Base-by-base conservation (phyloP, 2,113 vertebrate species). In the Bothrops jararaca region DNA sequence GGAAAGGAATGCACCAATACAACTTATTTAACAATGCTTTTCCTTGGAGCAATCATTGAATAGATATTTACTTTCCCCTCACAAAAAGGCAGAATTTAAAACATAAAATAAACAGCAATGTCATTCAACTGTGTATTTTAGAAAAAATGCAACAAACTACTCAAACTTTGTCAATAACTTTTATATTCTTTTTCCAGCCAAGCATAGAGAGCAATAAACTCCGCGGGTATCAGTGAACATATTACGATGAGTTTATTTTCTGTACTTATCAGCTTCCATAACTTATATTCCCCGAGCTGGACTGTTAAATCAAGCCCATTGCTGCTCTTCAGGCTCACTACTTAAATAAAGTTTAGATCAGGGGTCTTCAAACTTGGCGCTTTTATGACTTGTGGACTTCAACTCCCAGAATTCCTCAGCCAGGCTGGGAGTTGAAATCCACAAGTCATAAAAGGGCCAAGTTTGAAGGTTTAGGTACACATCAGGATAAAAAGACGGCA, bases 71-170 rank as follows among this genome's bases (percentile, higher is more conserved):
- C 39, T 18, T 39, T 57, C 26, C 23, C 57, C 29, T 22, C 29
- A 74, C 90, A 0, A 1, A 90, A 93, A 39, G 3, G 5, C 85
- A 29, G 0, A 3, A 56, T 26, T 91, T 1, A 64, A 10, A 58
- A 80, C 56, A 10, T 88, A 0, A 0, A 4, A 0, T 85, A 39
- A 18, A 58, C 5, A 0, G 34, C 1, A 23, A 0, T 22, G 4
- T 20, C 48, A 50, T 18, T 18, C 26, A 89, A 60, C 5, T n/a
- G 39, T 58, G 3, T 2, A 64, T 64, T 60, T 15, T 20, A 48
- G 26, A n/a, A 1, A 50, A 29, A 90, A 48, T 34, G 10, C 23
- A 26, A 24, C 5, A 15, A 54, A 54, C 53, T 80, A 90, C n/a
- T 80, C 29, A 54, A 39, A 80, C 60, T 80, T 23, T 54, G 69